Conservation (phyloP, 1,140 invertebrate genomes). For the Proales similis region DNA sequence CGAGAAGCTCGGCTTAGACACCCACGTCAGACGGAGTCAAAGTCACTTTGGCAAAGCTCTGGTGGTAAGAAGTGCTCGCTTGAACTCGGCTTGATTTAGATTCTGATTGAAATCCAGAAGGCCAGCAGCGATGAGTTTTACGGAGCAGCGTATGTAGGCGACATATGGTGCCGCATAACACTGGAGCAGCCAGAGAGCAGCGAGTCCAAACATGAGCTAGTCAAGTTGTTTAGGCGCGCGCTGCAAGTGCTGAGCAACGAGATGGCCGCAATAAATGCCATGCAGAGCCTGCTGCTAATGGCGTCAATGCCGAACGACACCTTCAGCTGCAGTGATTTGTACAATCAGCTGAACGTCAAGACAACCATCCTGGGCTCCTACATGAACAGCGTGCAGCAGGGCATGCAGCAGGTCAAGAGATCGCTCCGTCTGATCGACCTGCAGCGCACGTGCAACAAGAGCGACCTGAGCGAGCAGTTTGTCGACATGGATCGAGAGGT, state of each 20-base stretch:
- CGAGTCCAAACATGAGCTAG: not conserved
- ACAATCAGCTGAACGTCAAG: not conserved
- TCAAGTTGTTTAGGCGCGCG: not conserved
- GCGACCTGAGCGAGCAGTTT: not conserved
- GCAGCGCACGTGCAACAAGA: not conserved
- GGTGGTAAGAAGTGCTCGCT: too few species aligned
- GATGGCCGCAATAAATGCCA: not conserved
- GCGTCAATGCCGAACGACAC: not conserved
- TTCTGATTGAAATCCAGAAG: too few species aligned
- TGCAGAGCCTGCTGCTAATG: not conserved
- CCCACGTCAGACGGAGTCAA: too few species aligned
- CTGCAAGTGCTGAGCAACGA: not conserved
- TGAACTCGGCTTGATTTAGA: too few species aligned
- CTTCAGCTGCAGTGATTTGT: not conserved
- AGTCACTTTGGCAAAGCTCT: too few species aligned
- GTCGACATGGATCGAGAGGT: not conserved
- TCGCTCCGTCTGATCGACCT: not conserved
- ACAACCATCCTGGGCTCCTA: constrained; percentile 3
- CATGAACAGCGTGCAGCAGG: constrained; percentile 9
- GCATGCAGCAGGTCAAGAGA: not conserved
- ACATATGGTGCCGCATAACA: not conserved
- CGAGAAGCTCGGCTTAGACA: not conserved
- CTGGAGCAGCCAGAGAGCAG: not conserved
- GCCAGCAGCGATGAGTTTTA: not conserved
- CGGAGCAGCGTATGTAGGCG: not conserved